Percentiles rank a stretch among this genome's conserved stretches.
Evolutionary conservation across 2,113 vertebrate species (phyloP).

Genomic region (Nesoenas mayeri): DNA sequence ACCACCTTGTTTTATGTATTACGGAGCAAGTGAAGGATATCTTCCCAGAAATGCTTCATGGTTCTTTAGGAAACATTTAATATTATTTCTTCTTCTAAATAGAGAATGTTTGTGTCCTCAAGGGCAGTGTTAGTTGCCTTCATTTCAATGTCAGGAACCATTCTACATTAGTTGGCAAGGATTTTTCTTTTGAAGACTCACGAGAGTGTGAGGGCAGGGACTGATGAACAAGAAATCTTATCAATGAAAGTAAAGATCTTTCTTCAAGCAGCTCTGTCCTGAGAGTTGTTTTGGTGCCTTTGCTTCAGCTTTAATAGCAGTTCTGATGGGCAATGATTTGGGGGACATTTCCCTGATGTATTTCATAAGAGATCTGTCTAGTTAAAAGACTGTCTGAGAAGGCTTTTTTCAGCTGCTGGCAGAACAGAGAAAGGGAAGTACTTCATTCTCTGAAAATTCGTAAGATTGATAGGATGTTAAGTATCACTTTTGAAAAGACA

Average conservation of each 20-base stretch:
- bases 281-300: not conserved
- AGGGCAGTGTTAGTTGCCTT: not conserved
- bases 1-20: not conserved
- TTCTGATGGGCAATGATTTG: not conserved
- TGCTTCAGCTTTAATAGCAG: not conserved
- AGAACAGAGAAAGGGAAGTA: not conserved
- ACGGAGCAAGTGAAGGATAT: not conserved
- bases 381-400: not conserved
- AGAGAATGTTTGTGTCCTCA: not conserved
- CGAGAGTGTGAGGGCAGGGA: not conserved
- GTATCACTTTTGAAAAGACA: not conserved
- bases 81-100: not conserved
- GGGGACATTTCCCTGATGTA: not conserved
- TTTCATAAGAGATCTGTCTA: not conserved
- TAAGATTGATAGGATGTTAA: not conserved
- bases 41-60: not conserved
- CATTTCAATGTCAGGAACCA: not conserved
- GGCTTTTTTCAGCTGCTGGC: not conserved
- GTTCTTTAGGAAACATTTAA: not conserved
- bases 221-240: not conserved
- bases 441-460: not conserved
- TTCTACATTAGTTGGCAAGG: not conserved
- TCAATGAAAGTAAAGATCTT: not conserved
- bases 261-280: not conserved
- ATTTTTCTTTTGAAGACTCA: not conserved